Base-by-base conservation (phyloP, 1,140 invertebrate genomes). In the Melipona quadrifasciata region DNA sequence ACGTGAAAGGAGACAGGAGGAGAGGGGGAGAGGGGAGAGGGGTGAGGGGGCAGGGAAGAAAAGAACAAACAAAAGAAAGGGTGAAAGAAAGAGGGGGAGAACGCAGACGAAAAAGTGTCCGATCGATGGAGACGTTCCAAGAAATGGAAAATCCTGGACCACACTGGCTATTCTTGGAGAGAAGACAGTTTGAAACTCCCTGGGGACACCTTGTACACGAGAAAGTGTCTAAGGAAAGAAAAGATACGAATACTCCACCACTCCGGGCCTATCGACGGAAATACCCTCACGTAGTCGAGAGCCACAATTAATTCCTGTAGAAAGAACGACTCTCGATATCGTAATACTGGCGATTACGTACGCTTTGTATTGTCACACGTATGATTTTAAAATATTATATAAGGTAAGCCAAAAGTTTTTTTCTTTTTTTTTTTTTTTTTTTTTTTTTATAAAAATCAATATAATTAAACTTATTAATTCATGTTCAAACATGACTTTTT, bases 1-100 rank as follows among this genome's bases (percentile, higher is more conserved):
- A 19, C 2, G 11, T 0, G 17, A 61, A n/a, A 14, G 24, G 24
- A 24, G 24, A 61, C 1, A 19, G 4, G 31, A 0, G 10, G 3
- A 1, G 21, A 39, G 34, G 12, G 1, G 2, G 19, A 0, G 0
- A 19, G 2, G 10, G 27, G 17, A 67, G 6, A 21, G 1, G 0
- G 1, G 14, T 24, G n/a, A 16, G 14, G 12, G 14, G 2, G 16
- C 1, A 16, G 6, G 8, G 19, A 8, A 10, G 17, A 16, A 31
- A 1, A 0, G 24, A 21, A 21, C n/a, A 27, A 67, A 67, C 0
- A n/a, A 64, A 27, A 27, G n/a, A n/a, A 31, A 0, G 3, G n/a
- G 6, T 8, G 57, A 24, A 58, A 2, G 21, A 58, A 58, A 8
- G 57, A 21, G 5, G 1, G 19, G 17, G 17, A 8, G 24, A 31